phyloP scores from a whole-genome alignment of 2,888 invertebrate species.

The Strigamia crassipes region DNA sequence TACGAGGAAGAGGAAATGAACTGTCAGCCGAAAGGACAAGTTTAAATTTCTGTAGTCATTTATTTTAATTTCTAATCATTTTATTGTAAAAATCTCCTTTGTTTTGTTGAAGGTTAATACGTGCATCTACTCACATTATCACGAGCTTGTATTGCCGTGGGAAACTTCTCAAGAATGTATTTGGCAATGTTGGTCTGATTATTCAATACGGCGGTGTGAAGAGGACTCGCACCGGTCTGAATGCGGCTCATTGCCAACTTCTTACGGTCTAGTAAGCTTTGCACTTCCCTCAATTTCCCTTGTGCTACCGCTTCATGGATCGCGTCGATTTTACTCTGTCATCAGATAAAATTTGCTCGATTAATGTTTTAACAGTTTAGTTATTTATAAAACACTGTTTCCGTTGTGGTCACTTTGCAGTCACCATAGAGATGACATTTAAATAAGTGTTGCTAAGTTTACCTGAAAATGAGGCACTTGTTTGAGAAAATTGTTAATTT shows the following conservation, averaged over 20 bases:
- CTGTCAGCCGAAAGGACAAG: not conserved
- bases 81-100: not conserved
- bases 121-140: slow-evolving; percentile 57
- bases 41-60: not conserved
- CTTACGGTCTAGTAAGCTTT: slow-evolving; percentile 82
- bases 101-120: not conserved
- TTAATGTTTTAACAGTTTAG: no score
- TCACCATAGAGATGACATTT: slow-evolving; percentile 29
- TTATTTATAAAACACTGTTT: slow-evolving; percentile 52
- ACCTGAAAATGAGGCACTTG: slow-evolving; percentile 60
- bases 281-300: slow-evolving; percentile 81
- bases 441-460: slow-evolving; percentile 16
- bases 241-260: slow-evolving; percentile 62
- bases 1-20: not conserved
- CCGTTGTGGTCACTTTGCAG: not conserved
- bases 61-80: not conserved
- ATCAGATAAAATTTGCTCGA: not conserved
- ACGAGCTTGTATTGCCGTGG: slow-evolving; percentile 59
- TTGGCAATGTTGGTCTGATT: slow-evolving; percentile 57
- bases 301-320: slow-evolving; percentile 84
- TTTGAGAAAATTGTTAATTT: slow-evolving; percentile 58
- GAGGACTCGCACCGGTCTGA: slow-evolving; percentile 56
- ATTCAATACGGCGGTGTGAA: slow-evolving; percentile 60
- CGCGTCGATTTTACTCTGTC: slow-evolving; percentile 82
- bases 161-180: slow-evolving; percentile 58